Evolutionary conservation across 2,888 invertebrate genomes (phyloP).

Genomic region (Andrena chrysosceles): DNA sequence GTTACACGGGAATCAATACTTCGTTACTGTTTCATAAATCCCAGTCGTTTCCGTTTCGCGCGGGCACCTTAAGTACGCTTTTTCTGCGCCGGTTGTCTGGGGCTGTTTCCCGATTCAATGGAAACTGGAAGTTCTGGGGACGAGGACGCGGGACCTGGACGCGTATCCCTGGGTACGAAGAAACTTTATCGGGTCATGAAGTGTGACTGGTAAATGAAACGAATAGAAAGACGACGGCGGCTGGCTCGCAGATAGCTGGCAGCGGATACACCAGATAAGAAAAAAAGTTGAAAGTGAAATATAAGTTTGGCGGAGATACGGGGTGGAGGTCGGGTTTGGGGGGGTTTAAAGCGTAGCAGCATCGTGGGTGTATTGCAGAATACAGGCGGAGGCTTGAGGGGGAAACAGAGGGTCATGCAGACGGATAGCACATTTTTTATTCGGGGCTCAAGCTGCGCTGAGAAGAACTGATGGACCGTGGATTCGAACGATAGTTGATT

Average conservation of each 20-base stretch:
- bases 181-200: conserved; percentile 58
- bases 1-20: not conserved
- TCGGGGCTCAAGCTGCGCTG: conserved; percentile 46
- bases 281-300: conserved; percentile 62
- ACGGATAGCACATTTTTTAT: conserved; percentile 62
- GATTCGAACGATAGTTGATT: conserved; percentile 59
- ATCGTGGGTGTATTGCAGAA: conserved; percentile 49
- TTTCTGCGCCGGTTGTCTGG: not conserved
- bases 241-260: conserved; percentile 49
- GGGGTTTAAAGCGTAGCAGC: conserved; percentile 30
- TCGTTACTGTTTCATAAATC: not conserved
- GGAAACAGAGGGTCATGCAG: conserved; percentile 43
- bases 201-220: conserved; percentile 65
- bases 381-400: conserved; percentile 32
- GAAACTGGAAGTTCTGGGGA: conserved; percentile 9
- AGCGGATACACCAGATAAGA: conserved; percentile 62
- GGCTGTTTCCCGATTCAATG: conserved; percentile 26
- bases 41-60: not conserved
- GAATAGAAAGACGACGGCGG: conserved; percentile 53
- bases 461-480: conserved; percentile 61
- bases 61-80: not conserved
- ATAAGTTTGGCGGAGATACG: conserved; percentile 54
- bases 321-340: conserved; percentile 9
- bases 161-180: conserved; percentile 8
- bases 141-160: not conserved